phyloP scores from a whole-genome alignment of 2,113 vertebrate species.

The Echinops telfairi region DNA sequence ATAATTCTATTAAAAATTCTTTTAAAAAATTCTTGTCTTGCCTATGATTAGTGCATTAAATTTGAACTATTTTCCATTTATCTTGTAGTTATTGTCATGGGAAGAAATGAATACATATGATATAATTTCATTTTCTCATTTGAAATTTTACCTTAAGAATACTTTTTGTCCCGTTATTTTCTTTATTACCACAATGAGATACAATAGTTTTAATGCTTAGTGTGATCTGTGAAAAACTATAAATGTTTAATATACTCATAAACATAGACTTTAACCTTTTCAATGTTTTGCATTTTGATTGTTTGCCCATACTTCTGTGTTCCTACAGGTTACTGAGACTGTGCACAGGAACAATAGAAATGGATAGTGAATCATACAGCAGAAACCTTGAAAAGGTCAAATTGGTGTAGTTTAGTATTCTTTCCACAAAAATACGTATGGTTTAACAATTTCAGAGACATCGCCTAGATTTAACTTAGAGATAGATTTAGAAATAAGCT shows the following conservation, averaged over 20 bases:
- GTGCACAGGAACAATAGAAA: slow-evolving; percentile 64
- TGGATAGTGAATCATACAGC: slow-evolving; percentile 68
- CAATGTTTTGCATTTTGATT: slow-evolving; percentile 79
- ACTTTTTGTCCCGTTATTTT: slow-evolving; percentile 63
- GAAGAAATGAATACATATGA: slow-evolving; percentile 18
- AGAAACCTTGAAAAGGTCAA: slow-evolving; percentile 80
- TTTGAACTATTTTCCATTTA: slow-evolving; percentile 54
- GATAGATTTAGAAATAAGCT: slow-evolving; percentile 3
- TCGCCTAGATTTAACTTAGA: slow-evolving; percentile 21
- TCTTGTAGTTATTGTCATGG: slow-evolving; percentile 16
- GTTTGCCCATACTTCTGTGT: slow-evolving; percentile 44
- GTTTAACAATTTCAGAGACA: slow-evolving; percentile 50
- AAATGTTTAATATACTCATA: slow-evolving; percentile 85
- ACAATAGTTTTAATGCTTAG: slow-evolving; percentile 78
- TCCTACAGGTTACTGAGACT: slow-evolving; percentile 67
- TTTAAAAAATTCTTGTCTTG: background rate
- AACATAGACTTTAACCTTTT: slow-evolving; percentile 86
- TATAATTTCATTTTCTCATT: background rate
- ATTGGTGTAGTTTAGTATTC: slow-evolving; percentile 69
- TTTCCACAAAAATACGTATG: slow-evolving; percentile 75
- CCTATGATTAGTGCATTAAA: background rate
- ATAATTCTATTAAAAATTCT: background rate
- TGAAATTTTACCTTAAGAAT: slow-evolving; percentile 42
- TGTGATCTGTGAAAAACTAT: slow-evolving; percentile 75
- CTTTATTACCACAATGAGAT: slow-evolving; percentile 79